phyloP scores from a whole-genome alignment of 2,113 vertebrate genomes.

The Furnarius figulus region DNA sequence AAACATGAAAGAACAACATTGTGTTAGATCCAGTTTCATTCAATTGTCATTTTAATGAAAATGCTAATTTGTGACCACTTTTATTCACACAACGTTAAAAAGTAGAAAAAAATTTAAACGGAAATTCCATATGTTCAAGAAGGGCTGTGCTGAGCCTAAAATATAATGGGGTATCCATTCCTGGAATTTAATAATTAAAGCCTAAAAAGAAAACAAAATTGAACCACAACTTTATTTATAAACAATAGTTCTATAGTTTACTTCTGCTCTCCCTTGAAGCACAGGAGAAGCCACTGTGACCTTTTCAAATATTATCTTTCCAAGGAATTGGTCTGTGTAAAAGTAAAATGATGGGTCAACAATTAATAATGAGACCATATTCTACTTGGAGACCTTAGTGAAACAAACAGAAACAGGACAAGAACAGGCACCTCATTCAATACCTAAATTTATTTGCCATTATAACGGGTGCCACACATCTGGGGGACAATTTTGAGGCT shows the following conservation, averaged over 20 bases:
- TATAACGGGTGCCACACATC: background rate
- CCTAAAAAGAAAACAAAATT: background rate
- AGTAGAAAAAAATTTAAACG: background rate
- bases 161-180: background rate
- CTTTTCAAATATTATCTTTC: background rate
- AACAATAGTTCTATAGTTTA: background rate
- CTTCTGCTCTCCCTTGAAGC: background rate
- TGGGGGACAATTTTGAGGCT: background rate
- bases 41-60: background rate
- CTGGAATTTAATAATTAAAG: background rate
- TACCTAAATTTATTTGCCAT: background rate
- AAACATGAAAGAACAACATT: background rate
- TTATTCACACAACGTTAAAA: background rate
- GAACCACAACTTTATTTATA: background rate
- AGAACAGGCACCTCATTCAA: background rate
- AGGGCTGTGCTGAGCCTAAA: background rate
- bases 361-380: background rate
- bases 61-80: background rate
- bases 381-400: background rate
- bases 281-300: background rate
- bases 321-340: background rate
- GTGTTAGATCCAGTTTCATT: background rate
- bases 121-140: background rate
- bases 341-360: background rate
- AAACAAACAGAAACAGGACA: background rate